These are phyloP conservation scores for Whitmania pigra DNA, from an alignment of 1,140 invertebrate species.

Conservation along the genomic window DNA sequence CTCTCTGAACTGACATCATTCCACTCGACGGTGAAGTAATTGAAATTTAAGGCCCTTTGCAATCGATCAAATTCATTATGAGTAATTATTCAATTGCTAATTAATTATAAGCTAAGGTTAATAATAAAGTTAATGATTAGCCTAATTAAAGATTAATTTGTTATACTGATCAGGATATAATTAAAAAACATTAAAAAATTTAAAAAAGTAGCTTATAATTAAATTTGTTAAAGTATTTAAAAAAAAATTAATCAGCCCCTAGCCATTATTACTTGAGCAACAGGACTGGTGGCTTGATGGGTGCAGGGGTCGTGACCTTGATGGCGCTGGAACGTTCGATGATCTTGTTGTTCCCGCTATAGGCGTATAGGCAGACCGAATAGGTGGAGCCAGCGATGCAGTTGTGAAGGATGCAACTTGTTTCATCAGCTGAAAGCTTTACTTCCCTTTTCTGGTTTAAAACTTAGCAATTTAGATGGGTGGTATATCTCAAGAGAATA, in stretches of 20 bases:
- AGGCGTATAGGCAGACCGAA: constrained; percentile 37
- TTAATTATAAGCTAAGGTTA: not conserved
- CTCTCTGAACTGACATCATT: constrained; percentile 41
- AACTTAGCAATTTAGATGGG: not conserved
- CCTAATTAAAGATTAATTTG: not conserved
- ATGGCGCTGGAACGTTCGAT: constrained; percentile 38
- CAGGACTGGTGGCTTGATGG: constrained; percentile 29
- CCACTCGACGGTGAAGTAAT: constrained; percentile 43
- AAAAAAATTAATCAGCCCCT: too few species aligned
- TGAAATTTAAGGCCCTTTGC: constrained; percentile 41
- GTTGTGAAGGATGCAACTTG: constrained; percentile 40
- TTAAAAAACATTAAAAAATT: too few species aligned
- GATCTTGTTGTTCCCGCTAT: constrained; percentile 33
- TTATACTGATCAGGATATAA: too few species aligned
- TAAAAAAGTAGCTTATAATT: too few species aligned
- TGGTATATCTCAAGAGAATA: too few species aligned
- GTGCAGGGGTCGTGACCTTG: constrained; percentile 40
- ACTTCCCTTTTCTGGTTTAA: constrained; percentile 36
- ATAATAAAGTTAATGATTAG: too few species aligned
- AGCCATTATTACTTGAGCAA: not conserved
- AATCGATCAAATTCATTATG: constrained; percentile 23
- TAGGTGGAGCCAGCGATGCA: constrained; percentile 40
- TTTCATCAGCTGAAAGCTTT: constrained; percentile 33
- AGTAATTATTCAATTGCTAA: not conserved
- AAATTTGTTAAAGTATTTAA: too few species aligned